Evolutionary conservation across 2,888 invertebrate species (phyloP).

Genomic region (Pseudoips prasinana): DNA sequence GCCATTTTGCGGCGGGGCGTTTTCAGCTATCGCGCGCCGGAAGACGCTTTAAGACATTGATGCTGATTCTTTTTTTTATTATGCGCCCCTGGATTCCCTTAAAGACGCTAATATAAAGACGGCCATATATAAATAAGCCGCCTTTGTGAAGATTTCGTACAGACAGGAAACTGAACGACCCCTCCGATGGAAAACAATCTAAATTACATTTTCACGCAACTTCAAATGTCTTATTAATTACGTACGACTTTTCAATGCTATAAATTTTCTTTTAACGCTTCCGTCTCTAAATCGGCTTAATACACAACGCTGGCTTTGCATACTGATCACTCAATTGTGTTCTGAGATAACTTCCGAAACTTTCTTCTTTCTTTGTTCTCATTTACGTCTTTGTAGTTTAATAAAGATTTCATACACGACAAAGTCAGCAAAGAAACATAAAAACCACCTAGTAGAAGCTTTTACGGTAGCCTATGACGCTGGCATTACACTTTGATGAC

Average conservation of each 20-base stretch:
- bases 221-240: slow-evolving; percentile 83
- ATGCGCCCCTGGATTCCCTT: slow-evolving; percentile 74
- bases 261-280: slow-evolving; percentile 80
- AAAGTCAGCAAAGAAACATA: too few relatives aligned
- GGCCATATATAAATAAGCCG: slow-evolving; percentile 79
- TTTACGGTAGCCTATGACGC: too few relatives aligned
- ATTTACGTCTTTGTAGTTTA: slow-evolving; percentile 23
- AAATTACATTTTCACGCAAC: slow-evolving; percentile 83
- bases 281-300: slow-evolving; percentile 71
- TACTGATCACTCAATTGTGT: slow-evolving; percentile 68
- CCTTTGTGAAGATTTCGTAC: slow-evolving; percentile 65
- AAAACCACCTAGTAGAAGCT: too few relatives aligned
- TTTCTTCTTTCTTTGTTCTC: slow-evolving; percentile 36
- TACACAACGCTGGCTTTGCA: slow-evolving; percentile 68
- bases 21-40: slow-evolving; percentile 67
- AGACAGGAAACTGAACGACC: slow-evolving; percentile 69
- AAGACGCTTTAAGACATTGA: slow-evolving; percentile 80
- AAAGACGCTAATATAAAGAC: slow-evolving; percentile 81
- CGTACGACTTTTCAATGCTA: slow-evolving; percentile 80
- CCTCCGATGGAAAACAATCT: slow-evolving; percentile 77
- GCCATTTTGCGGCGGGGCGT: slow-evolving; percentile 78
- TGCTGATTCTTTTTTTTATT: slow-evolving; percentile 81
- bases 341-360: slow-evolving; percentile 42
- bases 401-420: slow-evolving; percentile 4
- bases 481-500: too few relatives aligned